Conservation (phyloP, 2,113 vertebrate genomes). For the Oncorhynchus gorbuscha region DNA sequence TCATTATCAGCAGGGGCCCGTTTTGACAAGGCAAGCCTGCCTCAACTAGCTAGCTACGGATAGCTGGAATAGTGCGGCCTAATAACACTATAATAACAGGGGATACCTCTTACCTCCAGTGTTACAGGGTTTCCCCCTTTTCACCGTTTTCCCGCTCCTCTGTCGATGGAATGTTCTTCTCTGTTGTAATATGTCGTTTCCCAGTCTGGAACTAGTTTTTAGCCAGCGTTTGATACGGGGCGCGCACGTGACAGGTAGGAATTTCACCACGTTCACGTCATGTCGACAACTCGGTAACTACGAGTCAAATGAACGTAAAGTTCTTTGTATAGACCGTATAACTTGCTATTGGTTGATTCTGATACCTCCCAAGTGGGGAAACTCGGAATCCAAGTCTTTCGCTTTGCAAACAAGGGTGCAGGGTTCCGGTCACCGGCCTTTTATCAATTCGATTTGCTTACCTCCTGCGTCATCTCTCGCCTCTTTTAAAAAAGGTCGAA, state of each 20-base stretch:
- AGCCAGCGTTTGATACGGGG: slow-evolving; percentile 1
- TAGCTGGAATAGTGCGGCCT: slow-evolving; percentile 1
- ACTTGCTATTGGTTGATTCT: no score
- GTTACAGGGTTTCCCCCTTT: slow-evolving; percentile 45
- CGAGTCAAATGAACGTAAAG: no score
- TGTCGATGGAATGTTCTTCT: slow-evolving; percentile 55
- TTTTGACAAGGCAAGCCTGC: not conserved
- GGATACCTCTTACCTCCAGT: slow-evolving; percentile 54
- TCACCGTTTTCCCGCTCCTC: slow-evolving; percentile 22
- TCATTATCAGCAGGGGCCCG: not conserved
- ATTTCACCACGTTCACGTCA: no score
- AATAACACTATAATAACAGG: slow-evolving; percentile 8
- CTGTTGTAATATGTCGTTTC: slow-evolving; percentile 55
- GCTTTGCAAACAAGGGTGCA: no score
- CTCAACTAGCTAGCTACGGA: not conserved
- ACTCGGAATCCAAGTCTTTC: no score
- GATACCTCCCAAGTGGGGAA: no score
- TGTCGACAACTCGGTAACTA: no score
- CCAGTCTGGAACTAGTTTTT: slow-evolving; percentile 49
- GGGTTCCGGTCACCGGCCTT: no score
- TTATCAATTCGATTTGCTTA: no score
- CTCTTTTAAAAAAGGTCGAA: no score
- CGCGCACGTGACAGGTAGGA: not conserved
- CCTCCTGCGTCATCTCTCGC: no score
- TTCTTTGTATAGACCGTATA: no score